These are phyloP conservation scores for Mugil cephalus DNA, from an alignment of 2,113 vertebrate species.

Conservation along the genomic window DNA sequence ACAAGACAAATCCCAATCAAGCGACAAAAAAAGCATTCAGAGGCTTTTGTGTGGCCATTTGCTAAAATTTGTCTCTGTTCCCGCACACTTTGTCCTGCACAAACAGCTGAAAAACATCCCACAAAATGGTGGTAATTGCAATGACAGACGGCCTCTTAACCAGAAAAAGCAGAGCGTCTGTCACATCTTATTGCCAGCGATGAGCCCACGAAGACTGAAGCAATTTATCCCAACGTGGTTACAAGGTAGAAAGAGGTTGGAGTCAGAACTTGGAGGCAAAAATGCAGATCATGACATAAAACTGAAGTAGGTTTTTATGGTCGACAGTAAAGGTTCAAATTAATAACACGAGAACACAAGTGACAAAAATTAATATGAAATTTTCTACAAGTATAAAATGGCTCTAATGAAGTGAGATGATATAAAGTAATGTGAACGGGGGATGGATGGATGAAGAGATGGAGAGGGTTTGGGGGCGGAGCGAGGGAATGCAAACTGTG, in stretches of 20 bases:
- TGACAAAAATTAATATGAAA: conserved; percentile 65
- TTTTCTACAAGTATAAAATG: conserved; percentile 60
- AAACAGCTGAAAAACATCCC: not conserved
- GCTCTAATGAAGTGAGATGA: conserved; percentile 78
- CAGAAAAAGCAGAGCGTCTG: conserved; percentile 39
- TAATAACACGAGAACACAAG: conserved; percentile 64
- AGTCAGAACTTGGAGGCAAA: conserved; percentile 13
- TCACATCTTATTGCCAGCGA: conserved; percentile 13
- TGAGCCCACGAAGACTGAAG: conserved; percentile 4
- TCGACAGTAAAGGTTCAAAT: conserved; percentile 73
- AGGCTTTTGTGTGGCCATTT: conserved; percentile 36
- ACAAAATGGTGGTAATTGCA: conserved; percentile 19
- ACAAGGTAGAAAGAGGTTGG: conserved; percentile 33
- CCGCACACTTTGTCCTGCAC: conserved; percentile 6
- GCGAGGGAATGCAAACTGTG: conserved; percentile 2
- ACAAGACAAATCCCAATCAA: conserved; percentile 36
- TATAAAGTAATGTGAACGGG: conserved; percentile 72
- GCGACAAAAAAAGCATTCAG: conserved; percentile 14
- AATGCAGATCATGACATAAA: conserved; percentile 39
- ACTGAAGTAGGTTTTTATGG: conserved; percentile 51
- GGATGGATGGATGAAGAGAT: too few relatives aligned
- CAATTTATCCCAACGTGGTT: conserved; percentile 27
- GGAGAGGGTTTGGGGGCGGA: not conserved
- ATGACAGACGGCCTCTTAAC: conserved; percentile 11
- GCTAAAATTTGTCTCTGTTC: conserved; percentile 6